phyloP scores from a whole-genome alignment of 2,797 vertebrate species.

The Scolopax bukidnonensis region DNA sequence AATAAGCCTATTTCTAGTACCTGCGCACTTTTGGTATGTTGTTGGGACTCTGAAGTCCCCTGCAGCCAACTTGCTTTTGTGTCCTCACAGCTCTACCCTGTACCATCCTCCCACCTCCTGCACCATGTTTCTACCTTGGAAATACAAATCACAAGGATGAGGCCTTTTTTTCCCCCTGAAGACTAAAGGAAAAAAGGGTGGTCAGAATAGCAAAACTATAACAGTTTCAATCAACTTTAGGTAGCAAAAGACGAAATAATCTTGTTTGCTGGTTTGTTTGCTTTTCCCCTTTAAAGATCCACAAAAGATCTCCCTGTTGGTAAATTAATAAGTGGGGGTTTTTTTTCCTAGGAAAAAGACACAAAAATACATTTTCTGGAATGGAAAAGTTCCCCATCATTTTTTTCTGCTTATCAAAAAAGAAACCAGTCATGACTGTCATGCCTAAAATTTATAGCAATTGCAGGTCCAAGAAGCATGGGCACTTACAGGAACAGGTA shows the following conservation, averaged over 20 bases:
- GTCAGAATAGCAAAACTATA: background rate
- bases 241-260: background rate
- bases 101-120: background rate
- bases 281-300: background rate
- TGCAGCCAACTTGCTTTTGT: background rate
- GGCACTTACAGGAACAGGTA: rapidly evolving
- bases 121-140: background rate
- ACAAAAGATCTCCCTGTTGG: rapidly evolving
- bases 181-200: background rate
- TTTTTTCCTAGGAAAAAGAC: background rate
- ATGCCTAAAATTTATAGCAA: background rate
- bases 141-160: background rate
- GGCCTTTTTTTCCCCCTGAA: rapidly evolving
- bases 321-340: background rate
- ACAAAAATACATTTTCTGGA: background rate
- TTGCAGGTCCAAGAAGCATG: background rate
- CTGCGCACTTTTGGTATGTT: background rate
- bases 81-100: background rate
- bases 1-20: background rate
- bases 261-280: background rate
- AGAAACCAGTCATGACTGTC: background rate
- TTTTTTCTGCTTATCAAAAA: background rate
- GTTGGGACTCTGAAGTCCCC: background rate
- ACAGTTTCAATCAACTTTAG: background rate
- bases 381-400: rapidly evolving